Percentiles rank a stretch among this genome's conserved stretches.
These are phyloP conservation scores for Silurus meridionalis DNA, from an alignment of 2,113 vertebrate species.

Conservation along the genomic window DNA sequence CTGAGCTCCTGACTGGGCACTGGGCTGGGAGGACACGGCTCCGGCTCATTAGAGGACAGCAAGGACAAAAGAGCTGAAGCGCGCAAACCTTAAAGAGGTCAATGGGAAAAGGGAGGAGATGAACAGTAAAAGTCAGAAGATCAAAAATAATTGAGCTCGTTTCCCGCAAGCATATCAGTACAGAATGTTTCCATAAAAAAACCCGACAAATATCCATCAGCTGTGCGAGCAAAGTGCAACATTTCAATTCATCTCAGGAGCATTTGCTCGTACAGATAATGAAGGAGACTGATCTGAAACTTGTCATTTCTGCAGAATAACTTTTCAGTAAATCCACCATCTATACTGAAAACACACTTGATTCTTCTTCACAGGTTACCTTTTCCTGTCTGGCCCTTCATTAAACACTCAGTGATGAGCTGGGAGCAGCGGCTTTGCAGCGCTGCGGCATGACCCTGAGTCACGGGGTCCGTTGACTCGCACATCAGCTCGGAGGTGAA, in stretches of 20 bases:
- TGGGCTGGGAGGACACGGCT: conserved; percentile 58
- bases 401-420: conserved; percentile 88
- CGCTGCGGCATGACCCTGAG: conserved; percentile 65
- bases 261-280: not conserved
- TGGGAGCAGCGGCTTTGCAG: conserved; percentile 85
- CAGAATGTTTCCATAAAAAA: not conserved
- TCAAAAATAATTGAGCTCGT: not conserved
- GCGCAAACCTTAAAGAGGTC: conserved; percentile 76
- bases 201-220: not conserved
- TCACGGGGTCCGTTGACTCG: conserved; percentile 67
- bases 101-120: not conserved
- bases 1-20: conserved; percentile 70
- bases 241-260: not conserved
- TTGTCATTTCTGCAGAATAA: not conserved
- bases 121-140: not conserved
- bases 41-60: conserved; percentile 80
- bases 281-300: too few relatives aligned
- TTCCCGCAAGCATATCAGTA: not conserved
- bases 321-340: not conserved
- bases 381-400: conserved; percentile 91
- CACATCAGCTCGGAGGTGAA: conserved; percentile 87
- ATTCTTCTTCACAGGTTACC: conserved; percentile 64
- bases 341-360: not conserved
- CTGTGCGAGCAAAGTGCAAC: not conserved
- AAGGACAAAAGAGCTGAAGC: conserved; percentile 84